phyloP scores from a whole-genome alignment of 2,113 vertebrate genomes.

The human (Homo sapiens) region GRCh38 chr13:52161001-52161500 shows the following conservation, averaged over 20 bases:
- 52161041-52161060: background rate
- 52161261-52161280: background rate
- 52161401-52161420: background rate
- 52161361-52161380: background rate
- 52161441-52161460: background rate
- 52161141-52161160: background rate
- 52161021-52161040: background rate
- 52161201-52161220: background rate
- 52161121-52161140: background rate
- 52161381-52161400: background rate
- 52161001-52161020: background rate
- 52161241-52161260: background rate
- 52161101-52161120: background rate
- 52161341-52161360: background rate
- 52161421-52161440: background rate
- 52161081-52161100: background rate
- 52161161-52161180: background rate
- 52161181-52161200: background rate
- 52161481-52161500: background rate
- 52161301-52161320: background rate
- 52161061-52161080: background rate
- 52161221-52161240: background rate
- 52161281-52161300: background rate
- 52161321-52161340: background rate
- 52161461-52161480: background rate